Evolutionary conservation across 1,140 invertebrate genomes (phyloP), one percentile per base, ranked within the genome.

Genomic region (Pectinophora gossypiella): DNA sequence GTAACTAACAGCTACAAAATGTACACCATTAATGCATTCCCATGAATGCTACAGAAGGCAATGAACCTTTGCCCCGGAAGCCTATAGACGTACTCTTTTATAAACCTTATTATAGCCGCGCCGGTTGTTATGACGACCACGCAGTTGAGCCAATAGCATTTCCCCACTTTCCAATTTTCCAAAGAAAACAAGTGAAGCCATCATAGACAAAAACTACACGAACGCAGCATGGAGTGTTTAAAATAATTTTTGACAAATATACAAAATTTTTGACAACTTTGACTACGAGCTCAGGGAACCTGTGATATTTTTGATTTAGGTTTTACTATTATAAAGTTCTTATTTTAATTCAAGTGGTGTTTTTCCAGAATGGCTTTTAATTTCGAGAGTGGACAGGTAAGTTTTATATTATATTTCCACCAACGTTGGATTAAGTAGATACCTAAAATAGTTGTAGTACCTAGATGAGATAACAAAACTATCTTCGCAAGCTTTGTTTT

Each of bases 331-430:
- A 12, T 20, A 3, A n/a, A 10, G 42, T 44, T n/a, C n/a, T n/a
- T n/a, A n/a, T n/a, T n/a, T n/a, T n/a, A 15, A 19, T 44, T 44
- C 20, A 20, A 38, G 15, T 51, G 23, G 38, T 54, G 51, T 48
- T 54, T 56, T 68, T 50, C 54, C 43, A 60, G 44, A 45, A 86
- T 86, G 83, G 76, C 83, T 22, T 84, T 67, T 56, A 77, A 81
- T 61, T 86, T 86, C 55, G 80, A 86, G 42, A 84, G 83, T 47
- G 80, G 78, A 13, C 83, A 86, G 57, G 80, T 82, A 56, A 68
- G 68, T 78, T 23, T 23, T 23, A 23, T 23, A 23, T 23, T 23
- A 23, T 23, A n/a, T n/a, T n/a, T n/a, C n/a, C n/a, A n/a, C n/a
- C n/a, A n/a, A n/a, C n/a, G n/a, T n/a, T n/a, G n/a, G n/a, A n/a